Percentiles rank a stretch among this genome's conserved stretches.
Conservation (phyloP, 1,140 invertebrate species). For the Hypsibius dujardini region DNA sequence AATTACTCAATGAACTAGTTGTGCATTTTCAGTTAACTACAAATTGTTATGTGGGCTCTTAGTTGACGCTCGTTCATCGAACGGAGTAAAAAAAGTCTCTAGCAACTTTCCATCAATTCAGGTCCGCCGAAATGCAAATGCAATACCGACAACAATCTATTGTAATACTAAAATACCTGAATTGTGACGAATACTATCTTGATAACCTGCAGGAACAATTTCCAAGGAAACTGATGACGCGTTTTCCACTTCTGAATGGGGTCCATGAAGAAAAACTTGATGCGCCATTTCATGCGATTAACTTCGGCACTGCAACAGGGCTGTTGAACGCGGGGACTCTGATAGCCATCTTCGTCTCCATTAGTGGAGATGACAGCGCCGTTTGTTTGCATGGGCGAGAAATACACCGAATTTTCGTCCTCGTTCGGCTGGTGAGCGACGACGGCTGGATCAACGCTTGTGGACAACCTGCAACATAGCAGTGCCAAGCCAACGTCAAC, state of each 20-base stretch:
- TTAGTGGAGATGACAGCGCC: no score
- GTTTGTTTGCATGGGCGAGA: neutral
- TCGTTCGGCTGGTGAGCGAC: neutral
- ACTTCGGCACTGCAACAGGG: slow-evolving; percentile 3
- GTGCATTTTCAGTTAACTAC: no score
- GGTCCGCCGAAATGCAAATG: neutral
- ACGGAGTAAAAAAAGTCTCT: no score
- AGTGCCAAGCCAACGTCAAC: neutral
- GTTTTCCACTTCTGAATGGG: slow-evolving; percentile 91
- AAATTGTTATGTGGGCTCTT: no score
- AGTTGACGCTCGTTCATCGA: no score
- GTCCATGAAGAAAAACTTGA: slow-evolving; percentile 97
- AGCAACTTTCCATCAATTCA: no score
- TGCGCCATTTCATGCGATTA: slow-evolving; percentile 48
- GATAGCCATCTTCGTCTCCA: neutral
- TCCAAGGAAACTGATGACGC: slow-evolving; percentile 77
- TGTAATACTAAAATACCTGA: slow-evolving; percentile 52
- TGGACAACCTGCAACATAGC: neutral
- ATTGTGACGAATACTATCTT: slow-evolving; percentile 88
- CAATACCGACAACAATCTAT: neutral
- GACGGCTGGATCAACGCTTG: neutral
- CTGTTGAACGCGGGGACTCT: neutral
- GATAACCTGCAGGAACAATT: slow-evolving; percentile 78
- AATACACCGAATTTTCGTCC: neutral
- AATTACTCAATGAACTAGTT: no score